phyloP scores from a whole-genome alignment of 1,140 invertebrate species.

The Agraylea sexmaculata region DNA sequence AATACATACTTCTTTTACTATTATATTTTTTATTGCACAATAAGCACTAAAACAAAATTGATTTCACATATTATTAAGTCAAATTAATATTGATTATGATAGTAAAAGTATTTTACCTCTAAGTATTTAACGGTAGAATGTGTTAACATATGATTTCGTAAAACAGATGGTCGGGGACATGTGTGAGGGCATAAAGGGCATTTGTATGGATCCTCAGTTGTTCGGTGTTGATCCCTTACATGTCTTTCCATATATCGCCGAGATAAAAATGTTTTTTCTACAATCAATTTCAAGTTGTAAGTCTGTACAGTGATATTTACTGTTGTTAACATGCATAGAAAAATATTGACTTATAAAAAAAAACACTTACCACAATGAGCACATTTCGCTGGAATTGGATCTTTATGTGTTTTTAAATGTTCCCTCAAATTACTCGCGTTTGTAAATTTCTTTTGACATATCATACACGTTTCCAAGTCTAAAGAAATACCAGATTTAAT shows the following conservation, averaged over 20 bases:
- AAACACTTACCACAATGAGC: constrained; percentile 30
- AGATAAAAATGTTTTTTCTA: constrained; percentile 32
- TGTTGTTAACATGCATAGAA: neutral
- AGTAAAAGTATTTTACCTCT: constrained; percentile 21
- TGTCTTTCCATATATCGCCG: constrained; percentile 36
- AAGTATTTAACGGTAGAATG: constrained; percentile 28
- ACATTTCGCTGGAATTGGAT: constrained; percentile 27
- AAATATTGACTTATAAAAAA: constrained; percentile 2
- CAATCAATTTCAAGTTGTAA: neutral
- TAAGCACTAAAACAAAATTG: constrained; percentile 30
- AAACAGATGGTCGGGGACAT: constrained; percentile 24
- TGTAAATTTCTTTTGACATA: constrained; percentile 35
- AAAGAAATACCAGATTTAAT: constrained; percentile 11
- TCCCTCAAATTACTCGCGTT: constrained; percentile 34
- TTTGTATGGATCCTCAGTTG: constrained; percentile 23
- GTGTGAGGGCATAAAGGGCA: constrained; percentile 31
- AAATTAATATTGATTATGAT: neutral
- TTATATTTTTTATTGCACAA: constrained; percentile 32
- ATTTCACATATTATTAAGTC: constrained; percentile 24
- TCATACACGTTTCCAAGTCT: constrained; percentile 35
- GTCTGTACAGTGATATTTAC: neutral
- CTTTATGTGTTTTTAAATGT: constrained; percentile 35
- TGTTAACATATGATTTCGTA: constrained; percentile 32
- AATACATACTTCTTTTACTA: constrained; percentile 30
- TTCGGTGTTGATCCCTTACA: constrained; percentile 28